These are phyloP conservation scores for Tupaia chinensis DNA, from an alignment of 2,113 vertebrate species.

Conservation along the genomic window DNA sequence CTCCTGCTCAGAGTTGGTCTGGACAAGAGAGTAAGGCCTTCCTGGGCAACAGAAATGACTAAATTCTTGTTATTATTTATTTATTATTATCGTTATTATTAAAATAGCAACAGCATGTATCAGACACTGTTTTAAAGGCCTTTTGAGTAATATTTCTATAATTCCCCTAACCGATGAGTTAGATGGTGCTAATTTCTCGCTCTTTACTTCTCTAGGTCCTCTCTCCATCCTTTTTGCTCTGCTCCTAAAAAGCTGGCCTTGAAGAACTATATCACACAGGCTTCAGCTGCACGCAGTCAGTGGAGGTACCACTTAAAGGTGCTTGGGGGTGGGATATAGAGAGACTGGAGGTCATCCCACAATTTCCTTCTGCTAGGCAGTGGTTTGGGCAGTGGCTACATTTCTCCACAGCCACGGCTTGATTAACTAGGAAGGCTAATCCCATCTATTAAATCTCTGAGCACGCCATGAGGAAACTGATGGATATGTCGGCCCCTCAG, in stretches of 20 bases:
- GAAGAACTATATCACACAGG: background rate
- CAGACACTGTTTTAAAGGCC: no score
- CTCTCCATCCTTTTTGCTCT: background rate
- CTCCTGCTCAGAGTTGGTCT: background rate
- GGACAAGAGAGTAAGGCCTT: background rate
- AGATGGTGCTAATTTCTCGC: background rate
- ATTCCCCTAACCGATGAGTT: no score
- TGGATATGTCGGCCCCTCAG: background rate
- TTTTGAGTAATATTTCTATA: background rate
- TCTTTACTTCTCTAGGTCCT: background rate
- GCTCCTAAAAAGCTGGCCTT: background rate
- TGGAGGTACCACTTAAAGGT: fast-evolving
- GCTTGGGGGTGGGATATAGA: background rate
- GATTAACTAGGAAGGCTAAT: no score
- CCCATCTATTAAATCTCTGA: background rate
- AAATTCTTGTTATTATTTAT: no score
- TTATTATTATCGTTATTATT: background rate
- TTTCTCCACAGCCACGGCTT: background rate
- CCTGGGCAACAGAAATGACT: background rate
- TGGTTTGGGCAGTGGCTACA: background rate
- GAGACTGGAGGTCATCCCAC: background rate
- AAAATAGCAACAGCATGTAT: fast-evolving
- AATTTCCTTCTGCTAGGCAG: no score
- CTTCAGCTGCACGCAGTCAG: fast-evolving
- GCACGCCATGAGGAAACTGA: background rate